These are phyloP conservation scores for Chrysolina oricalcia DNA, from an alignment of 2,888 invertebrate genomes.

Conservation along the genomic window DNA sequence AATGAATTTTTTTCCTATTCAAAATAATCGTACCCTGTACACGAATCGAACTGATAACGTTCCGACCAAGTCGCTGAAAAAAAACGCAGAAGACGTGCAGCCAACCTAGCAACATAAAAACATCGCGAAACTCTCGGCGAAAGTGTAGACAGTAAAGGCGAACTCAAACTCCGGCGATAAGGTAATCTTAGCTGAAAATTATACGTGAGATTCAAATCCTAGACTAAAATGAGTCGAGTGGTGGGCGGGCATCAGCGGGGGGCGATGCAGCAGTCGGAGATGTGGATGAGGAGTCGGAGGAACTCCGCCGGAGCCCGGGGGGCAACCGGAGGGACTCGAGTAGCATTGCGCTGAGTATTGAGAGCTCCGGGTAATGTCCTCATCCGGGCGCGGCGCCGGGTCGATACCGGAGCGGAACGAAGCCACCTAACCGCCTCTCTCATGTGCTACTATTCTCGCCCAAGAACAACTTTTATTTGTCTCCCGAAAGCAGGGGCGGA, in stretches of 20 bases:
- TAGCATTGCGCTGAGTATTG: slow-evolving; percentile 67
- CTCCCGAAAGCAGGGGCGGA: slow-evolving; percentile 48
- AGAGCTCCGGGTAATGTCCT: slow-evolving; percentile 72
- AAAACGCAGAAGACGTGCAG: slow-evolving; percentile 24
- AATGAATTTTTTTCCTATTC: not conserved
- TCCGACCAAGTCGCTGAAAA: slow-evolving; percentile 31
- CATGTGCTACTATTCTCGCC: slow-evolving; percentile 66
- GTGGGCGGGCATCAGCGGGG: slow-evolving; percentile 31
- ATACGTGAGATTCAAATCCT: slow-evolving; percentile 56
- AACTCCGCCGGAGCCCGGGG: slow-evolving; percentile 54
- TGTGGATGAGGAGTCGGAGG: slow-evolving; percentile 44
- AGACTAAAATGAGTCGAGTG: slow-evolving; percentile 52
- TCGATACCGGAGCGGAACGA: slow-evolving; percentile 60
- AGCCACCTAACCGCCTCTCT: slow-evolving; percentile 64
- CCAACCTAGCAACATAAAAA: slow-evolving; percentile 27
- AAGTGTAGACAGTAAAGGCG: slow-evolving; percentile 50
- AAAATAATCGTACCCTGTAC: slow-evolving; percentile 6
- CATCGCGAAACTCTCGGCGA: slow-evolving; percentile 36
- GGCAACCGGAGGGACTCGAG: slow-evolving; percentile 58
- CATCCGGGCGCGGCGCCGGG: slow-evolving; percentile 68
- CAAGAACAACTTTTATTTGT: slow-evolving; percentile 58
- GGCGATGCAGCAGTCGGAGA: slow-evolving; percentile 60
- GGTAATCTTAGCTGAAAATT: slow-evolving; percentile 54
- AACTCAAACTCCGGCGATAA: slow-evolving; percentile 47
- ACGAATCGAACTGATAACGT: slow-evolving; percentile 9